Percentiles rank a stretch among this genome's conserved stretches.
Evolutionary conservation across 2,797 vertebrate genomes (phyloP).

Genomic region (Aselliscus stoliczkanus): DNA sequence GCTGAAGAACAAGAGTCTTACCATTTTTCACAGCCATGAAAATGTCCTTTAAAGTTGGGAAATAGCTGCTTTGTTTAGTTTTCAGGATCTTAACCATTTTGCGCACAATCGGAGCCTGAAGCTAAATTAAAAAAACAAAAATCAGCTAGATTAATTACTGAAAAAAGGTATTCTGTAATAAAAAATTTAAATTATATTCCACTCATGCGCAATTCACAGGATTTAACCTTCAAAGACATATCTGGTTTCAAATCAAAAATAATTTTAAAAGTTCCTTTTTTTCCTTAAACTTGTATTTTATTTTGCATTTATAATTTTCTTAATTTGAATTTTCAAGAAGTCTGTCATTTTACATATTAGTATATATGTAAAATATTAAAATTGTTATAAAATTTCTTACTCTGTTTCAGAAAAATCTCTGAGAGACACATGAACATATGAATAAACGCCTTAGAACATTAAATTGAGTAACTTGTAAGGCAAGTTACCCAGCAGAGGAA

Average conservation of each 20-base stretch:
- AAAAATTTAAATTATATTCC: neutral
- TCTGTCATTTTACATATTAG: neutral
- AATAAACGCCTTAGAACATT: neutral
- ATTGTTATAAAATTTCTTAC: neutral
- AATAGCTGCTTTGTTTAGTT: slow-evolving; percentile 87
- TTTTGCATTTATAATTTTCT: neutral
- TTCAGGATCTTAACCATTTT: slow-evolving; percentile 85
- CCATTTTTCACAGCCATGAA: slow-evolving; percentile 82
- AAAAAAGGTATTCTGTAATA: neutral
- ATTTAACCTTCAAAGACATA: neutral
- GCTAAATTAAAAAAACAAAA: slow-evolving; percentile 70
- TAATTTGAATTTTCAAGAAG: neutral
- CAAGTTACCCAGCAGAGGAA: neutral
- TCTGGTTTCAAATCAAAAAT: slow-evolving; percentile 1
- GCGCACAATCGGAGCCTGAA: slow-evolving; percentile 83
- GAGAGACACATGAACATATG: neutral
- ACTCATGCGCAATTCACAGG: neutral
- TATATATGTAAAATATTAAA: neutral
- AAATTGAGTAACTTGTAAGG: neutral
- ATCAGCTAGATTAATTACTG: neutral
- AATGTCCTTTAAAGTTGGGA: slow-evolving; percentile 82
- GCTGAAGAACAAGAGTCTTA: slow-evolving; percentile 62
- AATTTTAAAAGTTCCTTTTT: neutral
- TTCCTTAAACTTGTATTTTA: neutral
- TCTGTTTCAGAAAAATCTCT: slow-evolving; percentile 16